Evolutionary conservation across 2,113 vertebrate genomes (phyloP), one percentile per base, ranked within the genome.

Genomic region (Sapayoa aenigma): DNA sequence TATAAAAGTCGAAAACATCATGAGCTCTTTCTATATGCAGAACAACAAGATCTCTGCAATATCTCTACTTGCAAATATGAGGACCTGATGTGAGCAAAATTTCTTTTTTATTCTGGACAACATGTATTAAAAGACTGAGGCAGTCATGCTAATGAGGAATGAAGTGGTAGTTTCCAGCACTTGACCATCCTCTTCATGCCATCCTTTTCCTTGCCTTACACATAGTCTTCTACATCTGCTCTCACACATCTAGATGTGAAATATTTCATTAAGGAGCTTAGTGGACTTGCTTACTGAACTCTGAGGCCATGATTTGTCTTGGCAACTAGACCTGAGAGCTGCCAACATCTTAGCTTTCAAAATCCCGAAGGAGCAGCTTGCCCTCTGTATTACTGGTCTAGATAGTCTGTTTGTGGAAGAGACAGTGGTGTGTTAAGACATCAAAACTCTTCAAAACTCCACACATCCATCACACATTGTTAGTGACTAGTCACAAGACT

Each of bases 381-480:
- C 28, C 9, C 31, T 69, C 39, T 55, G 14, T 30, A 31, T 33
- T 47, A 9, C 20, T 69, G 33, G 4, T 56, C 35, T 33, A 52
- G 42, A 28, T 3, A 18, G 25, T 1, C 11, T 72, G 28, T 71
- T 76, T 60, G 9, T 62, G 27, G n/a, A 42, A 58, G 17, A 46
- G 44, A 46, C 44, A 12, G 5, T 23, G 6, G 5, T 44, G n/a
- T 44, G 15, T 37, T 50, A 50, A 66, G 50, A 12, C 21, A 83
- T 14, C 5, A 75, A 53, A 86, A 35, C 19, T 37, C 31, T 69
- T 75, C 7, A n/a, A 30, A 82, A 30, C 8, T 1, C 1, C 47
- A 12, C 2, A 4, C 5, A 30, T 35, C 12, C 11, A 20, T 11
- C 19, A 31, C 10, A 16, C 1, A 1, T 3, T 35, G 18, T 28